Conservation (phyloP, 2,113 vertebrate genomes). For the Leiothrix lutea region DNA sequence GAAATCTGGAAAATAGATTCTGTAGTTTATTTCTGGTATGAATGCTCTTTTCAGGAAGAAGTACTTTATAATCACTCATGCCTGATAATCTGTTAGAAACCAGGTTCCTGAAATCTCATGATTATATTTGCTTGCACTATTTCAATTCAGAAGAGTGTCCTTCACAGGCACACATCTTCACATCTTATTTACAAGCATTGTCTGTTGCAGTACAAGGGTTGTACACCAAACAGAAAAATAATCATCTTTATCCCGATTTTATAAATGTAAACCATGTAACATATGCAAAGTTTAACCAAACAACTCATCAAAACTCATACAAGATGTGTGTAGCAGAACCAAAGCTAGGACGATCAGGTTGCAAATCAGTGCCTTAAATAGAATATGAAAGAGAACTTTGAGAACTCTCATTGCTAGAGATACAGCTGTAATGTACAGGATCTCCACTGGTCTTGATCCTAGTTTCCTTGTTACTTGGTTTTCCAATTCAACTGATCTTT, state of each 20-base stretch:
- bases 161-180: rapidly evolving
- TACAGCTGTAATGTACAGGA: neutral
- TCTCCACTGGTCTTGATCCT: neutral
- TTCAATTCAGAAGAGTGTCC: neutral
- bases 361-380: neutral
- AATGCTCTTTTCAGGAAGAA: neutral
- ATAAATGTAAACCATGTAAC: neutral
- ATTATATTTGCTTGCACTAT: neutral
- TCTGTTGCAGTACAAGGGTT: neutral
- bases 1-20: neutral
- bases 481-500: neutral
- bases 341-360: neutral
- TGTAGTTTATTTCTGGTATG: neutral
- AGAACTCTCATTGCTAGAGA: neutral
- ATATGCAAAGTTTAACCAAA: neutral
- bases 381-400: neutral
- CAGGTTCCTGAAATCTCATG: neutral
- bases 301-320: neutral
- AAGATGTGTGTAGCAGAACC: neutral
- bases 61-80: neutral
- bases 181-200: neutral
- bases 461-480: neutral
- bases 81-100: neutral
- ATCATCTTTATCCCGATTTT: neutral
- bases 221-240: neutral